phyloP scores from a whole-genome alignment of 2,888 invertebrate genomes.

The Andrena flavipes region DNA sequence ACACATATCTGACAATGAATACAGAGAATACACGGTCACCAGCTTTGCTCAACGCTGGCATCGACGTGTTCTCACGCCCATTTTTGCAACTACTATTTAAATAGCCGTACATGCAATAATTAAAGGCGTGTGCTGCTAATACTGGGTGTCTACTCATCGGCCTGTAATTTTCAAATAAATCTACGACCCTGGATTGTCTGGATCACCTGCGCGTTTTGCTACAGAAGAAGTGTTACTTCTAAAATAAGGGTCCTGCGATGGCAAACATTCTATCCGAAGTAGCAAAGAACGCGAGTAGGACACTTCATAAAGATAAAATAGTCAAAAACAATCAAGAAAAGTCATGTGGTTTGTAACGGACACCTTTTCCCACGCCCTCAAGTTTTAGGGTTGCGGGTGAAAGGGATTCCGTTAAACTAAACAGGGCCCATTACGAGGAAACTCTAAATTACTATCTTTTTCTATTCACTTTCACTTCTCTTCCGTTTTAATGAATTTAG shows the following conservation, averaged over 20 bases:
- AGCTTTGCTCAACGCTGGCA: no score
- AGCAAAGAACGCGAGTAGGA: no score
- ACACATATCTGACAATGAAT: background rate
- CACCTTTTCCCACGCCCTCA: conserved; percentile 38
- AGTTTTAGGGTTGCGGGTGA: background rate
- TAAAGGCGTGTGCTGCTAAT: no score
- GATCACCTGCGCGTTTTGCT: conserved; percentile 86
- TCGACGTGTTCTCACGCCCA: no score
- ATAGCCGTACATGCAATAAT: background rate
- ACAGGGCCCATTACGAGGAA: conserved; percentile 80
- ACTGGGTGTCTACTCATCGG: no score
- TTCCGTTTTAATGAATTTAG: no score
- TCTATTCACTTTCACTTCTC: background rate
- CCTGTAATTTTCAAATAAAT: no score
- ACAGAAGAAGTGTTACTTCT: conserved; percentile 88
- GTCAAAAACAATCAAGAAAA: conserved; percentile 75
- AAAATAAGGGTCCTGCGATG: conserved; percentile 85
- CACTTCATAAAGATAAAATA: no score
- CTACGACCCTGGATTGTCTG: no score
- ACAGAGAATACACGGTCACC: no score
- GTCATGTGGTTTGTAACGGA: conserved; percentile 68
- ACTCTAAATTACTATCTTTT: conserved; percentile 53
- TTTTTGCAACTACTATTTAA: background rate
- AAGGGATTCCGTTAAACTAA: conserved; percentile 68
- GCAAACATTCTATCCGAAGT: no score